Evolutionary conservation across 2,888 invertebrate species (phyloP), one percentile per base, ranked within the genome.

Genomic region (Salticus scenicus): DNA sequence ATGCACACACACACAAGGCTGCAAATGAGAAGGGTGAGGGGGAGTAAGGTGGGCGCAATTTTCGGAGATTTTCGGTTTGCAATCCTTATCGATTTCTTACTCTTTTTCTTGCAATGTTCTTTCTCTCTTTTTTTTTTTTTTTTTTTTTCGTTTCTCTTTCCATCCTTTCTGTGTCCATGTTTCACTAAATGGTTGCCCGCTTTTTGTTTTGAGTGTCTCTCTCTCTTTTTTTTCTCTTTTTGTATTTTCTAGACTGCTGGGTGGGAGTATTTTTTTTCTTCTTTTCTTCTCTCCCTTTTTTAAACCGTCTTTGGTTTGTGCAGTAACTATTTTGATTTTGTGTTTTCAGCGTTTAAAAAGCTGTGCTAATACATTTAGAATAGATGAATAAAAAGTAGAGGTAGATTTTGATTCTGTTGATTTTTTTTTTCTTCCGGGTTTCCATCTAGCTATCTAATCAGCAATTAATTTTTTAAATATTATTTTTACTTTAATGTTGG

Each of bases 1-100:
- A 7, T 17, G 20, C 24, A 24, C 42, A 47, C 42, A 47, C 42
- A 47, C 42, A 47, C 42, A 41, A 41, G 37, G 31, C 71, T 47
- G 77, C 42, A 73, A 73, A 73, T 73, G 77, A 77, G 70, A 37
- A 28, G 64, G n/a, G 30, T 7, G 57, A 17, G 57, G 57, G 24
- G 20, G 12, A 24, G 57, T 4, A 14, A 17, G 7, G 42, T 47
- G 77, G 72, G 30, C 67, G 73, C 74, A 67, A 81, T 81, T 81
- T 81, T 73, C 67, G 76, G 66, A 76, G 72, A 76, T 76, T 80
- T 83, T 84, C 77, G 77, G 77, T 84, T 84, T 77, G 73, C 77
- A 77, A 84, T 77, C 73, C 83, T 57, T 69, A 84, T 84, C 77
- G 83, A 84, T 84, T 84, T 83, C 30, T 47, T 67, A 20, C 66